A percentile compares a stretch with the other conserved stretches of the same genome.
Evolutionary conservation across 2,797 vertebrate genomes (phyloP).

Genomic region (Oreochromis grahami): DNA sequence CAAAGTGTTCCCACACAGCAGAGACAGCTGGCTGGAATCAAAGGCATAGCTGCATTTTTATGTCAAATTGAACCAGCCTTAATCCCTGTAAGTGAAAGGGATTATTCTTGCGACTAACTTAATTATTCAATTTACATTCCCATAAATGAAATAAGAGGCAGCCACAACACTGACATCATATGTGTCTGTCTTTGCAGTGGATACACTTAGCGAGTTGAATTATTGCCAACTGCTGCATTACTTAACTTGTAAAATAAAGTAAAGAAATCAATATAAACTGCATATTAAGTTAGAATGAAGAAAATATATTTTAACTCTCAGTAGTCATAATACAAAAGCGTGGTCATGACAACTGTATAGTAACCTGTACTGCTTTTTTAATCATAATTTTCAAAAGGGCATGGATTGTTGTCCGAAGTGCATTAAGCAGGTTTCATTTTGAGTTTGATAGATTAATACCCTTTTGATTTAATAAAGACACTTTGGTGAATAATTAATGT

Average conservation of each 20-base stretch:
- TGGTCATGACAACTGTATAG: neutral
- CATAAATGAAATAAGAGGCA: conserved; percentile 16
- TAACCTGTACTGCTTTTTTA: neutral
- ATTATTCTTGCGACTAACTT: conserved; percentile 21
- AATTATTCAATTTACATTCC: conserved; percentile 30
- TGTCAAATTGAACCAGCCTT: conserved; percentile 7
- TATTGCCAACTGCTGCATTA: neutral
- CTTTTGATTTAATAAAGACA: neutral
- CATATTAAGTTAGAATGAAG: neutral
- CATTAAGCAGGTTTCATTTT: neutral
- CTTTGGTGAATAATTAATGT: neutral
- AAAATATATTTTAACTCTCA: neutral
- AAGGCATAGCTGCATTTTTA: conserved; percentile 2
- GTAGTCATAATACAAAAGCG: neutral
- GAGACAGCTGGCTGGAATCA: neutral
- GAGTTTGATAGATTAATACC: neutral
- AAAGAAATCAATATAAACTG: neutral
- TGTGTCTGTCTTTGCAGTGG: neutral
- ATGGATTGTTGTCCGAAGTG: neutral
- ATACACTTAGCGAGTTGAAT: neutral
- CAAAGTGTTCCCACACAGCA: neutral
- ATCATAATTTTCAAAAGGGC: neutral
- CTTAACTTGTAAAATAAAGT: neutral
- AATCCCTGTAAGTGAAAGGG: conserved; percentile 32
- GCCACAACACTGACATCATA: neutral